Percentiles rank a stretch among this genome's conserved stretches.
Conservation (phyloP, 2,113 vertebrate genomes). For the Falcunculus frontatus region DNA sequence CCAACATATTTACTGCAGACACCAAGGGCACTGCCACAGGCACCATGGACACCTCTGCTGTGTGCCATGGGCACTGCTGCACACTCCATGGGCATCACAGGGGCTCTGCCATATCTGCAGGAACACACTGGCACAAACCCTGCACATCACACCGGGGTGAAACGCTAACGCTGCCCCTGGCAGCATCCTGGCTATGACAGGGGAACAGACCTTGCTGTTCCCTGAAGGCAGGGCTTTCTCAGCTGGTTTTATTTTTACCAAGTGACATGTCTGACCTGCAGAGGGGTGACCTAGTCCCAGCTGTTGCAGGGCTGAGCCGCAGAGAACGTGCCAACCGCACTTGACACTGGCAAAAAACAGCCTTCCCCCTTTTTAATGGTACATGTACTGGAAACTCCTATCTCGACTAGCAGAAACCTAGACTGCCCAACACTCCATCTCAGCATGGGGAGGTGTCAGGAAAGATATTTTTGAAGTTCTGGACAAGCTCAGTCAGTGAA, state of each 20-base stretch:
- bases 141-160: accelerated
- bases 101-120: accelerated
- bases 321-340: neutral
- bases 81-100: neutral
- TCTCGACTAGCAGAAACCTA: neutral
- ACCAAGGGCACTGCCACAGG: neutral
- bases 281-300: neutral
- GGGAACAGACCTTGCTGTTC: neutral
- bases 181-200: neutral
- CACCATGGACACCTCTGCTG: neutral
- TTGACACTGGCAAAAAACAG: neutral
- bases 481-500: neutral
- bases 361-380: neutral
- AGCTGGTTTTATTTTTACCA: neutral
- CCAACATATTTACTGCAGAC: neutral
- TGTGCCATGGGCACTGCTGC: neutral
- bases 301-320: neutral
- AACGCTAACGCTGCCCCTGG: accelerated
- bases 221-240: neutral
- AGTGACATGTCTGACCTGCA: accelerated
- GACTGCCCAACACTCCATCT: neutral
- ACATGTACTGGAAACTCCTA: neutral
- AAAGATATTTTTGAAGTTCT: neutral
- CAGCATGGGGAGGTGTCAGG: neutral
- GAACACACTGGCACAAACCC: accelerated